These are phyloP conservation scores for Gymnodraco acuticeps DNA, from an alignment of 2,797 vertebrate species.

Conservation along the genomic window DNA sequence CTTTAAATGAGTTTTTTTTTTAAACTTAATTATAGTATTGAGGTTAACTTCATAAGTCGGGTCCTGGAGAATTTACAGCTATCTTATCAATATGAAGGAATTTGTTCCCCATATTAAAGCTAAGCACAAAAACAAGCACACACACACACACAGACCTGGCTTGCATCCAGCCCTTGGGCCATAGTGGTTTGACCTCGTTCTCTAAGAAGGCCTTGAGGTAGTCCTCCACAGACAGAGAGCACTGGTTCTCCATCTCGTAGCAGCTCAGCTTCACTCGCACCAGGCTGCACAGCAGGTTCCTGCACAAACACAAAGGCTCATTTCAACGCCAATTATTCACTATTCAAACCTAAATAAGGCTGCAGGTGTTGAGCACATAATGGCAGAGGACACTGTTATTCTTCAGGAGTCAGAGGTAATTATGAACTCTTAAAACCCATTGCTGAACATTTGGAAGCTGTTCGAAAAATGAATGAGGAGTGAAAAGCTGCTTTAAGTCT, in stretches of 20 bases:
- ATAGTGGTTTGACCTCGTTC: conserved; percentile 95
- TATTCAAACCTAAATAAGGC: conserved; percentile 15
- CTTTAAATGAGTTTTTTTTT: no score
- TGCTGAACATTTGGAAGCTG: not conserved
- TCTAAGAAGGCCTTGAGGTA: conserved; percentile 97
- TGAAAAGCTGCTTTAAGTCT: conserved; percentile 20
- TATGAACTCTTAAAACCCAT: not conserved
- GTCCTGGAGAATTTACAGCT: not conserved
- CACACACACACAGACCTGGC: conserved; percentile 85
- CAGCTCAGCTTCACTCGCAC: conserved; percentile 97
- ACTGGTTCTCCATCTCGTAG: conserved; percentile 95
- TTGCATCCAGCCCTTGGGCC: conserved; percentile 99
- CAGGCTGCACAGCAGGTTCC: conserved; percentile 95
- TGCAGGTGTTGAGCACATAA: conserved; percentile 22
- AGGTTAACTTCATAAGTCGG: not conserved
- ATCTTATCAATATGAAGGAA: not conserved
- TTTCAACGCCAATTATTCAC: conserved; percentile 8
- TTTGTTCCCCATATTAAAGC: not conserved
- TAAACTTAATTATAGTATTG: not conserved
- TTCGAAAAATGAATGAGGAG: conserved; percentile 7
- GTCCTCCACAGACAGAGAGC: conserved; percentile 94
- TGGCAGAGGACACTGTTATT: conserved; percentile 12
- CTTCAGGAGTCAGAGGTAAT: conserved; percentile 10
- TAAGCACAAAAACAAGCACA: not conserved
- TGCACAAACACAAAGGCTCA: conserved; percentile 67